phyloP scores from a whole-genome alignment of 1,140 invertebrate genomes.

The Pollicipes pollicipes region DNA sequence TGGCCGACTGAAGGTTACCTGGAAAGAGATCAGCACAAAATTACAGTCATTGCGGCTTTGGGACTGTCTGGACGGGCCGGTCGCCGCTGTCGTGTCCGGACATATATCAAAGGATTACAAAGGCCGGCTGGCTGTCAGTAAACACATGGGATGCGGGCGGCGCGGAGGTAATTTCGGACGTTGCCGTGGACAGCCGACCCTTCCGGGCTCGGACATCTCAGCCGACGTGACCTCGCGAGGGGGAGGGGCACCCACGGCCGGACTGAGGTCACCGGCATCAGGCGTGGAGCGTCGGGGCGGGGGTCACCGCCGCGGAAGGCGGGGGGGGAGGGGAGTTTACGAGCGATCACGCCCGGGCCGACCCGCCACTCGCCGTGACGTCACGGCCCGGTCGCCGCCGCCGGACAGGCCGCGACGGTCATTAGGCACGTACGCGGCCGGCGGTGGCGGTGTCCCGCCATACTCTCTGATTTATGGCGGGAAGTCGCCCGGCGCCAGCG shows the following conservation, averaged over 20 bases:
- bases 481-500: not conserved
- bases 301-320: too few relatives aligned
- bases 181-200: too few relatives aligned
- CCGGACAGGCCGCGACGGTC: not conserved
- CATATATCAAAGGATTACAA: slow-evolving; percentile 2
- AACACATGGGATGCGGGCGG: not conserved
- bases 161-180: not conserved
- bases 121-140: not conserved
- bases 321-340: not conserved
- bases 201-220: too few relatives aligned
- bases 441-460: too few relatives aligned
- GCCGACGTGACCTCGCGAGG: too few relatives aligned
- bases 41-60: slow-evolving; percentile 1
- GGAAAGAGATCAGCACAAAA: not conserved
- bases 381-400: too few relatives aligned
- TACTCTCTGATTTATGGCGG: not conserved
- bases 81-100: not conserved
- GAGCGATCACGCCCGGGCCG: not conserved
- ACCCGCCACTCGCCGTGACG: not conserved
- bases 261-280: too few relatives aligned
- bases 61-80: not conserved
- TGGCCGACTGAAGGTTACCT: not conserved
- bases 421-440: not conserved
- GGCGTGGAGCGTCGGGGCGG: too few relatives aligned
- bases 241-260: too few relatives aligned